A percentile compares a stretch with the other conserved stretches of the same genome.
Conservation (phyloP, 1,140 invertebrate species). For the Oryzaephilus surinamensis region DNA sequence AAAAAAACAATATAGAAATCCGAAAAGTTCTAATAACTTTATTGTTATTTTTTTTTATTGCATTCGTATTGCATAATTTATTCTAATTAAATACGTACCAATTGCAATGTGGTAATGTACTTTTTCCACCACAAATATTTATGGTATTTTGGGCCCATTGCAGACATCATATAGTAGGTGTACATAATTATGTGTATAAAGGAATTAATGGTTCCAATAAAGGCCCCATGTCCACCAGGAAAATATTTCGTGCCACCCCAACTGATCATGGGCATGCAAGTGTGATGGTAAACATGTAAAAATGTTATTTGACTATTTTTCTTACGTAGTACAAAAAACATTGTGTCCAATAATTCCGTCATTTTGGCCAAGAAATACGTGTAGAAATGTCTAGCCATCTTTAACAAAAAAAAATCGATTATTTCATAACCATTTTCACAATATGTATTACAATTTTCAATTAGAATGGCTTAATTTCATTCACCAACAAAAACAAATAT, state of each 20-base stretch:
- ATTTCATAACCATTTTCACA: too few species aligned
- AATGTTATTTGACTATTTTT: constrained; percentile 65
- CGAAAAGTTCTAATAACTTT: too few species aligned
- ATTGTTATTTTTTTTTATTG: too few species aligned
- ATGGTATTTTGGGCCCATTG: constrained; percentile 54
- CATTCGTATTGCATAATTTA: constrained; percentile 48
- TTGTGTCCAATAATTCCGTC: constrained; percentile 53
- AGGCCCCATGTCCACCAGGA: constrained; percentile 47
- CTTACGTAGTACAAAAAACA: constrained; percentile 76
- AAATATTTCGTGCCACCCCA: constrained; percentile 48
- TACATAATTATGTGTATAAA: constrained; percentile 70
- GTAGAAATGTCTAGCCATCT: constrained; percentile 22
- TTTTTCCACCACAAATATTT: constrained; percentile 76
- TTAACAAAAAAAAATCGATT: constrained; percentile 24
- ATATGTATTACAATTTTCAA: too few species aligned
- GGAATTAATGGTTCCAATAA: constrained; percentile 56
- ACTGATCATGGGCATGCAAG: constrained; percentile 47
- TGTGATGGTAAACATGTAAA: constrained; percentile 61
- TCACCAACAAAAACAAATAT: too few species aligned
- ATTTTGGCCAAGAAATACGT: constrained; percentile 46
- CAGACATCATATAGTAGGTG: constrained; percentile 60
- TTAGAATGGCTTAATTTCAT: too few species aligned
- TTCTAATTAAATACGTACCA: constrained; percentile 47
- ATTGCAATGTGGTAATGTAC: constrained; percentile 64
- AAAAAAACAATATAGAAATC: too few species aligned